phyloP scores from a whole-genome alignment of 1,140 invertebrate species.

The Lordiphosa mommai region DNA sequence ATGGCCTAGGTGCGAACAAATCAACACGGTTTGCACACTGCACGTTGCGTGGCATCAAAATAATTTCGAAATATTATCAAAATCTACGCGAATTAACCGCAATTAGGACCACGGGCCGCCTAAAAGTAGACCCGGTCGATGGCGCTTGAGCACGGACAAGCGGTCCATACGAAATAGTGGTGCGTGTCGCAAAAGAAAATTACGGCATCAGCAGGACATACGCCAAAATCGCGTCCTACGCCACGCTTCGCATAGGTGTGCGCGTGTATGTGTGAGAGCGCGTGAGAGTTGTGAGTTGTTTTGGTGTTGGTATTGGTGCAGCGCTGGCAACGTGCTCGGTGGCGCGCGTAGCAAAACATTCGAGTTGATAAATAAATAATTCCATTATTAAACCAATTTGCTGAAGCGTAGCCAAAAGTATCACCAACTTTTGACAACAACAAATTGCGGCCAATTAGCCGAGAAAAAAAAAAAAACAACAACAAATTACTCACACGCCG shows the following conservation, averaged over 20 bases:
- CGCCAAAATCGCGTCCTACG: slow-evolving; percentile 68
- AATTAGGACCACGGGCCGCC: slow-evolving; percentile 7
- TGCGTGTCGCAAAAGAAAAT: slow-evolving; percentile 47
- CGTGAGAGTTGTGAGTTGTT: slow-evolving; percentile 37
- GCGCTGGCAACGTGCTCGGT: slow-evolving; percentile 45
- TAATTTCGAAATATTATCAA: slow-evolving; percentile 62
- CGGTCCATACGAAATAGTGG: background rate
- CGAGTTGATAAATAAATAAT: slow-evolving; percentile 57
- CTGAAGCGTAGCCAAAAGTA: background rate
- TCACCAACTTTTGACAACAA: slow-evolving; percentile 3
- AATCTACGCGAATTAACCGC: slow-evolving; percentile 23
- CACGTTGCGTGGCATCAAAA: slow-evolving; percentile 64
- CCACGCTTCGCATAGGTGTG: slow-evolving; percentile 54
- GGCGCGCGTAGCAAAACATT: slow-evolving; percentile 42
- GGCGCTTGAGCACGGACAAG: background rate
- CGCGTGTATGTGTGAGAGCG: slow-evolving; percentile 44
- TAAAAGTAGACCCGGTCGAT: background rate
- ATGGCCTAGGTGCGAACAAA: slow-evolving; percentile 73
- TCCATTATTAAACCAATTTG: slow-evolving; percentile 36
- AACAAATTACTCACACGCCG: slow-evolving; percentile 41
- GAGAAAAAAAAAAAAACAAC: background rate
- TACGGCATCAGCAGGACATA: slow-evolving; percentile 70
- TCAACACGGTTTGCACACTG: slow-evolving; percentile 73
- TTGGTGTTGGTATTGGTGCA: slow-evolving; percentile 43
- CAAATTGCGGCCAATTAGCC: slow-evolving; percentile 9